Evolutionary conservation across 2,888 invertebrate genomes (phyloP), one percentile per base, ranked within the genome.

Genomic region (Cephus spinipes): DNA sequence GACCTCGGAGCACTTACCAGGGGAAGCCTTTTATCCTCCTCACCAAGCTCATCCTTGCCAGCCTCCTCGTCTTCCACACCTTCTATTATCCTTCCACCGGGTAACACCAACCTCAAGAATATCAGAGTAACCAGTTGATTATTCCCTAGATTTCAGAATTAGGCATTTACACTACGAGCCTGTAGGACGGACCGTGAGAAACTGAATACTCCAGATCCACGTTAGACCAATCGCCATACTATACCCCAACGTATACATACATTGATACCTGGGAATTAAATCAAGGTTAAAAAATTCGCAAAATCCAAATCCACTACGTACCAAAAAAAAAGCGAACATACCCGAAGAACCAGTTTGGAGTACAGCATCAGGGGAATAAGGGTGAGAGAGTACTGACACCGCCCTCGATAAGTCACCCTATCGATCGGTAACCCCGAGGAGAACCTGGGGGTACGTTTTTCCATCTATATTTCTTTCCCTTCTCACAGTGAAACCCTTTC

Each of bases 341-440:
- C 55, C 0, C 15, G 23, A 55, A 55, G 55, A 55, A 23, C 9
- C 55, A 55, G 6, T 23, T 9, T 9, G 23, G 2, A 9, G 9
- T 55, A 55, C 15, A 23, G 1, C 9, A 9, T 55, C 23, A 9
- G 15, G 9, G 55, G 23, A 23, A 55, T 71, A 71, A 35, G 36
- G 40, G 30, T 77, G 76, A 15, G 76, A 35, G 71, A 73, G 69
- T 82, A 84, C 86, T 88, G 88, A 88, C 88, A 88, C 85, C 88
- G 87, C 85, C 88, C 88, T 86, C 87, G 87, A 90, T 90, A 91
- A 90, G 89, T 90, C 91, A 90, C 84, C 89, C 85, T 88, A 90
- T 89, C 88, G 89, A 90, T 90, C 88, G 87, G 84, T 74, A 76
- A 81, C 69, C 75, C 74, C 76, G 55, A 80, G 73, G 73, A 74